phyloP scores from a whole-genome alignment of 2,888 invertebrate species.

The Sinhomidia bicolor region DNA sequence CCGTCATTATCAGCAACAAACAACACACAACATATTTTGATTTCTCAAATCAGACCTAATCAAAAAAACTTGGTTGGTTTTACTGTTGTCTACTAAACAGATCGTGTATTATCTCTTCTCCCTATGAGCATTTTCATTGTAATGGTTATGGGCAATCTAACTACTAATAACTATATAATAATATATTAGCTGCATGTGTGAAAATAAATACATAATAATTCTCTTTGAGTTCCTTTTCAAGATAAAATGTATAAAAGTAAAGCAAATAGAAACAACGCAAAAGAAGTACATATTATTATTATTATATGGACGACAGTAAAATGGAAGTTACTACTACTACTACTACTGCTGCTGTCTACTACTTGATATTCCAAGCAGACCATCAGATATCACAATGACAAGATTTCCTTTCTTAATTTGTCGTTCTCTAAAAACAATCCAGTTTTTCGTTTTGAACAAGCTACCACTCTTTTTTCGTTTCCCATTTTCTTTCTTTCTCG shows the following conservation, averaged over 20 bases:
- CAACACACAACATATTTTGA: conserved; percentile 21
- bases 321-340: conserved; percentile 62
- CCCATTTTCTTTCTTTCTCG: background rate
- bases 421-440: conserved; percentile 67
- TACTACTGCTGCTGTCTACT: too few relatives aligned
- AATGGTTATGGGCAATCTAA: background rate
- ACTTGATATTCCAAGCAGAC: conserved; percentile 69
- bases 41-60: conserved; percentile 51
- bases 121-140: conserved; percentile 27
- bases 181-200: background rate
- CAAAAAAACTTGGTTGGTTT: conserved; percentile 42
- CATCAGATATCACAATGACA: conserved; percentile 71
- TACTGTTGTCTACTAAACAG: conserved; percentile 25
- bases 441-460: conserved; percentile 58
- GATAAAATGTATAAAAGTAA: background rate
- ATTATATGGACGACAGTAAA: conserved; percentile 30
- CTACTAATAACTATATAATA: conserved; percentile 10
- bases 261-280: background rate
- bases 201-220: background rate
- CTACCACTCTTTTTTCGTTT: conserved; percentile 41
- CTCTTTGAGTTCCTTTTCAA: background rate
- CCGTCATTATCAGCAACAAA: conserved; percentile 42
- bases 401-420: conserved; percentile 73
- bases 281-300: background rate
- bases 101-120: conserved; percentile 20